Base-by-base conservation (phyloP, 2,888 invertebrate species). In the Cataglyphis livida region DNA sequence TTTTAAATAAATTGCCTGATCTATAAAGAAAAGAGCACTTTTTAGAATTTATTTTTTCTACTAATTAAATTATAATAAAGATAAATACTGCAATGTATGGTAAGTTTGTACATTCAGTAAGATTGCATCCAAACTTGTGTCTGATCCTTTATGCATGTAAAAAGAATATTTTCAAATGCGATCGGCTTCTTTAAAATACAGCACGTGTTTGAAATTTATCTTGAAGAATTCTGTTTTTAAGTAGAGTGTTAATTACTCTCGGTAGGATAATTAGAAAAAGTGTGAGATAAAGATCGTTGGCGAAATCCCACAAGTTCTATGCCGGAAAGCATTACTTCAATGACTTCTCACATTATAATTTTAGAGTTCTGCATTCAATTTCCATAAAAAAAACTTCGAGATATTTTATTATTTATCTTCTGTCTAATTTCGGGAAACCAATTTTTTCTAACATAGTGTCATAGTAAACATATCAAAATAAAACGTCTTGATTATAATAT, bases 271-370 rank as follows among this genome's bases (percentile, higher is more conserved):
- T 44, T 64, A 41, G 38, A 66, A 28, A 57, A 75, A 83, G 83
- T 59, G 44, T 68, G 62, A 84, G 87, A 90, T 90, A 86, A 88
- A 83, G 85, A 90, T 90, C 85, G 61, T 41, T 59, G 54, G 68
- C 76, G 74, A 84, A 81, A 74, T 90, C 88, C 74, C 86, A 87
- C 83, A 83, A 79, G 66, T 85, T 76, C 71, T 66, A 44, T 81
- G 81, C 85, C 71, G 88, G 90, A 90, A 89, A 89, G 79, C 81
- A 82, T 85, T 89, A 76, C 85, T 81, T 59, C 44, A 66, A 18
- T 78, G 38, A 84, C 79, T 89, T 90, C 90, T 83, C 90, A 90
- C 85, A 82, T 73, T 41, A 89, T 87, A 82, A 86, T 86, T 88
- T 84, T 61, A 79, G 65, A 35, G 0, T 81, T 81, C 44, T 57